phyloP scores from a whole-genome alignment of 2,888 invertebrate genomes.

The Tenthredo amoena region DNA sequence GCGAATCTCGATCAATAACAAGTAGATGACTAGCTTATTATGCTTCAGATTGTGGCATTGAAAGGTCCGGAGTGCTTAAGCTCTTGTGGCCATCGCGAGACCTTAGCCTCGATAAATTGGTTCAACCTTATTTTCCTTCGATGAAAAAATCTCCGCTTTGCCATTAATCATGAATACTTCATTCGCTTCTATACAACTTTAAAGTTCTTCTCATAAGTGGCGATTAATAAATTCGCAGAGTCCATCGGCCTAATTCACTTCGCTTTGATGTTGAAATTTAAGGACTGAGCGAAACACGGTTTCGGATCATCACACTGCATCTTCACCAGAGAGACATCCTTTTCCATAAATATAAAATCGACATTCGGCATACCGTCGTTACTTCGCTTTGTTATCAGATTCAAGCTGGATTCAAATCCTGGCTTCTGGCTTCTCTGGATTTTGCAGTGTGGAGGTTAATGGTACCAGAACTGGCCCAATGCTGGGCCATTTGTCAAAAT shows the following conservation, averaged over 20 bases:
- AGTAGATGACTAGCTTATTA: background rate
- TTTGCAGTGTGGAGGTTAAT: background rate
- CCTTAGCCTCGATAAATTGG: background rate
- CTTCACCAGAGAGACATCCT: background rate
- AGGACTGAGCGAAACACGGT: background rate
- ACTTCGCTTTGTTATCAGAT: slow-evolving; percentile 4
- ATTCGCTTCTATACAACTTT: background rate
- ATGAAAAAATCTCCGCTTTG: background rate
- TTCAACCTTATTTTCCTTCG: background rate
- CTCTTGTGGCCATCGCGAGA: background rate
- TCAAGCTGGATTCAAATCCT: background rate
- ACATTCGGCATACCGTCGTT: background rate
- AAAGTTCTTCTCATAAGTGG: background rate
- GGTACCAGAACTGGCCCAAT: slow-evolving; percentile 1
- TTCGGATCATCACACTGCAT: background rate
- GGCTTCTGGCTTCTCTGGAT: background rate
- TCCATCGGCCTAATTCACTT: background rate
- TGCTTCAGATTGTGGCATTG: background rate
- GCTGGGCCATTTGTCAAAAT: slow-evolving; percentile 36
- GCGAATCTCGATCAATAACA: too few species aligned
- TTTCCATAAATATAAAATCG: too few species aligned
- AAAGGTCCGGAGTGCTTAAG: background rate
- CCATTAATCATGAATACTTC: background rate
- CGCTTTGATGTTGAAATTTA: background rate
- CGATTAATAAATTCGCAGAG: background rate